Evolutionary conservation across 2,888 invertebrate species (phyloP), one percentile per base, ranked within the genome.

Genomic region (Drosophila bunnanda): DNA sequence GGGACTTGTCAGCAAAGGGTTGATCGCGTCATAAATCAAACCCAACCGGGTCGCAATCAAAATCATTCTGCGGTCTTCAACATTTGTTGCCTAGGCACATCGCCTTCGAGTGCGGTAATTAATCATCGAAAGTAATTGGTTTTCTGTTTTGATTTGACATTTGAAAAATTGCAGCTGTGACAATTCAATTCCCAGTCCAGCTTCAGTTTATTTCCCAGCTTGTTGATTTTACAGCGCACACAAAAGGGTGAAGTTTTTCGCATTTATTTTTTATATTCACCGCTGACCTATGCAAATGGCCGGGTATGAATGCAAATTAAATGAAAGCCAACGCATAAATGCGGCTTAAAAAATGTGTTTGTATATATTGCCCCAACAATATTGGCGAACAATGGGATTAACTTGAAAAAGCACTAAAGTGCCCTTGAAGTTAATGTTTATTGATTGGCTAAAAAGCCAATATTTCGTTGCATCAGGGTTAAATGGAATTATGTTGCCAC

Each of bases 141-240:
- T 88, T 80, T 80, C 75, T 77, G 74, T 83, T 88, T 79, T 80
- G 88, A 83, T 88, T 83, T 88, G 86, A 86, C 88, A 86, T 72
- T 74, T 85, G 87, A 85, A 88, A 88, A 88, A 85, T 85, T 85
- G 84, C 87, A 83, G 79, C 79, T 83, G 84, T 72, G 84, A 85
- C 84, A 88, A 76, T 76, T 79, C 76, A 69, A 75, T 76, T 75
- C 52, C 70, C 77, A 71, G 34, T 39, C 38, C 43, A 44, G 36
- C 20, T 46, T 30, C 43, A 34, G 41, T 68, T 56, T 32, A 57
- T 53, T 62, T 39, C 39, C 39, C 38, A 30, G 44, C 30, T 54
- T 48, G 46, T 28, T 38, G 70, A 38, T 43, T 50, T 67, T 50
- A 25, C 15, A n/a, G 25, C 22, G 30, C 38, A 53, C 22, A 43